These are phyloP conservation scores for Octodonta nipae DNA, from an alignment of 2,888 invertebrate genomes.

Conservation along the genomic window DNA sequence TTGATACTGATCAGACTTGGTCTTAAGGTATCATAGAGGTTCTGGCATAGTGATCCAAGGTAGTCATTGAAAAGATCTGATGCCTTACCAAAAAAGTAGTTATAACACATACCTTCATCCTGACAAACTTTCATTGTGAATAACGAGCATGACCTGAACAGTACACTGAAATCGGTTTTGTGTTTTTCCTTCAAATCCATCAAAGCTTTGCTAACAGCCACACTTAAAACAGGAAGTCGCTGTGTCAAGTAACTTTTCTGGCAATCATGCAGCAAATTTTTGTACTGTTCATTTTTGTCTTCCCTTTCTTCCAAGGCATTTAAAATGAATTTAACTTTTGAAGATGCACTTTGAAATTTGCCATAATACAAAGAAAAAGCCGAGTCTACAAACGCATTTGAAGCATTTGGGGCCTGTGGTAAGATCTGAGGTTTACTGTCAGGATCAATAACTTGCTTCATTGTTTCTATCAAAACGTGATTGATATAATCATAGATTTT, in stretches of 20 bases:
- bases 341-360: slow-evolving; percentile 85
- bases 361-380: slow-evolving; percentile 83
- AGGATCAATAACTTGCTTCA: slow-evolving; percentile 52
- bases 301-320: slow-evolving; percentile 68
- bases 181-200: slow-evolving; percentile 48
- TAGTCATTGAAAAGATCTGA: slow-evolving; percentile 46
- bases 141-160: slow-evolving; percentile 76
- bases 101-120: slow-evolving; percentile 84
- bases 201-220: slow-evolving; percentile 58
- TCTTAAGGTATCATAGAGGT: slow-evolving; percentile 80
- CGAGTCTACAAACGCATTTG: slow-evolving; percentile 39
- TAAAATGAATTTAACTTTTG: slow-evolving; percentile 68
- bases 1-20: slow-evolving; percentile 93
- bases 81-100: slow-evolving; percentile 70
- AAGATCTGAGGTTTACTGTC: slow-evolving; percentile 24
- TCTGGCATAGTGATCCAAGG: slow-evolving; percentile 61
- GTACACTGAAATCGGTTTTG: slow-evolving; percentile 65
- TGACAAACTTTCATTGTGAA: slow-evolving; percentile 85
- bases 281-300: slow-evolving; percentile 60
- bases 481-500: slow-evolving; percentile 69
- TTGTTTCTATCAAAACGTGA: slow-evolving; percentile 62
- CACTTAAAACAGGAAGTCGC: slow-evolving; percentile 50
- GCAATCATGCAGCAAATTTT: slow-evolving; percentile 59
- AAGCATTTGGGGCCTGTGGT: slow-evolving; percentile 25
- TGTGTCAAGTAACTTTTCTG: slow-evolving; percentile 72